Evolutionary conservation across 2,888 invertebrate genomes (phyloP).

Genomic region (Pomacea canaliculata): DNA sequence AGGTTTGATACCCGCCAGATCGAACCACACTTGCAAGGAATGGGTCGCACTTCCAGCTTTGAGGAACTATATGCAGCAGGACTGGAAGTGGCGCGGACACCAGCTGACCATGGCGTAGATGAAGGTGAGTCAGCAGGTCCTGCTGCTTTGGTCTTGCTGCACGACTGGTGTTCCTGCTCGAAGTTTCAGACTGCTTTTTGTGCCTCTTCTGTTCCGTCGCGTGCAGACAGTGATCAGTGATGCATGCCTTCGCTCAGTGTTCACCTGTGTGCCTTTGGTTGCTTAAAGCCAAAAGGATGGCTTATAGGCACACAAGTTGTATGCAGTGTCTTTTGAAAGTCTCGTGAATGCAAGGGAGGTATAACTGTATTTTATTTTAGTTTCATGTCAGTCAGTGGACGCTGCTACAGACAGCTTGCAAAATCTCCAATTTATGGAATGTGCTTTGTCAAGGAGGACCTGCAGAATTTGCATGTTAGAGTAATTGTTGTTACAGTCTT

Average conservation of each 20-base stretch:
- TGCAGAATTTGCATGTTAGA: conserved; percentile 8
- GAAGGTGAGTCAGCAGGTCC: conserved; percentile 27
- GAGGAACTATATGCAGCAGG: conserved; percentile 57
- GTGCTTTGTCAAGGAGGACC: neutral
- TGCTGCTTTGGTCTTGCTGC: conserved; percentile 20
- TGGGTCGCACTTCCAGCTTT: conserved; percentile 57
- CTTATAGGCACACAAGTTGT: neutral
- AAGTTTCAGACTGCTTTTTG: conserved; percentile 16
- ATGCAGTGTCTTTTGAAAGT: too few relatives aligned
- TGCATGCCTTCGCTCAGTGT: conserved; percentile 12
- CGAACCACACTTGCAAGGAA: conserved; percentile 47
- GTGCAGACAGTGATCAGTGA: conserved; percentile 4
- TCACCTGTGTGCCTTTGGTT: conserved; percentile 9
- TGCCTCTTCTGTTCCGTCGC: conserved; percentile 24
- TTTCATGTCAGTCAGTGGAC: too few relatives aligned
- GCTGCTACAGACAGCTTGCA: too few relatives aligned
- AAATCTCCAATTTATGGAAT: too few relatives aligned
- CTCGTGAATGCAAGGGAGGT: too few relatives aligned
- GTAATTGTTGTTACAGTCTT: neutral
- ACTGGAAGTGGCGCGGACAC: conserved; percentile 7
- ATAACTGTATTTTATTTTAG: too few relatives aligned
- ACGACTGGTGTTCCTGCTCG: conserved; percentile 2
- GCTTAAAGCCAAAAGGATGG: neutral
- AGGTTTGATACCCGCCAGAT: conserved; percentile 59
- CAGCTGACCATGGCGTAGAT: neutral